Evolutionary conservation across 2,797 vertebrate species (phyloP).

Genomic region (Sebastes iracundus): DNA sequence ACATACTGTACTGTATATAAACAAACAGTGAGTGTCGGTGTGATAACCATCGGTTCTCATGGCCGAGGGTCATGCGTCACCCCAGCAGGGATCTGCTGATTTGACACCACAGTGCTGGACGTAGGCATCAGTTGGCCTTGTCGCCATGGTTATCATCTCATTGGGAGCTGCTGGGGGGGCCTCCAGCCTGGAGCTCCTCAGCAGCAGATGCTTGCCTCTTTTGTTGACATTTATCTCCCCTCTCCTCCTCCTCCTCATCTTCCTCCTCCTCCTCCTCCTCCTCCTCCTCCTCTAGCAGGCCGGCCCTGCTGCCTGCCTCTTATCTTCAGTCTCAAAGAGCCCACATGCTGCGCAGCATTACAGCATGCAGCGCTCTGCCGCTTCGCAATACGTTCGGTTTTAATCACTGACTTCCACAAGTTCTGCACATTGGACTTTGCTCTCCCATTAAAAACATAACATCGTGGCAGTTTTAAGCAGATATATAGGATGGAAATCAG

Average conservation of each 20-base stretch:
- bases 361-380: conserved; percentile 5
- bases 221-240: conserved; percentile 64
- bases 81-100: conserved; percentile 31
- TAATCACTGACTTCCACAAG: conserved; percentile 38
- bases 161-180: conserved; percentile 1
- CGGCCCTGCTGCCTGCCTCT: conserved; percentile 37
- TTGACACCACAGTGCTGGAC: conserved; percentile 21
- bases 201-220: conserved; percentile 42
- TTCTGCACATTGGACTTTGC: conserved; percentile 19
- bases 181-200: conserved; percentile 37
- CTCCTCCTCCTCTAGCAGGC: conserved; percentile 9
- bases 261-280: background rate
- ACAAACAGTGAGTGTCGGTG: background rate
- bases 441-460: conserved; percentile 2
- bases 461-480: conserved; percentile 6
- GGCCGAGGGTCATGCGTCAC: conserved; percentile 21
- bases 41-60: conserved; percentile 8
- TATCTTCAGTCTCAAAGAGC: conserved; percentile 60
- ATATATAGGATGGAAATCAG: background rate
- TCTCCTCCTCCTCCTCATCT: background rate
- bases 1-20: background rate
- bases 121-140: conserved; percentile 45
- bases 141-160: conserved; percentile 64
- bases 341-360: conserved; percentile 26
- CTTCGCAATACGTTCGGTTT: background rate